Conservation (phyloP, 1,140 invertebrate genomes). For the Pseudachorutes palmiensis region DNA sequence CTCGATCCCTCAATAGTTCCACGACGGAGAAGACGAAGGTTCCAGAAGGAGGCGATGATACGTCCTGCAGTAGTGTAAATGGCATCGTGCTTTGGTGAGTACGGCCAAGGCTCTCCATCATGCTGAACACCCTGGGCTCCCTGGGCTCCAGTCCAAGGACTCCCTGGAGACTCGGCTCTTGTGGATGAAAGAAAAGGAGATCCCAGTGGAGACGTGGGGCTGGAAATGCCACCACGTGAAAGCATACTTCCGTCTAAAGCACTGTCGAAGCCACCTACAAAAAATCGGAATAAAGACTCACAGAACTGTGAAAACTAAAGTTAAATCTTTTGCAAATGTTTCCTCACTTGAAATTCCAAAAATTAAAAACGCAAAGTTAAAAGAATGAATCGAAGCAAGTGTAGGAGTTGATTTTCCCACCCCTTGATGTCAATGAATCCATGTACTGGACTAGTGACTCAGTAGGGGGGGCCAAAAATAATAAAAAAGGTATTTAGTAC, state of each 20-base stretch:
- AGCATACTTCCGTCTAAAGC: too few species aligned
- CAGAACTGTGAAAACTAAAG: too few species aligned
- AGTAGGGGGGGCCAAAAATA: background rate
- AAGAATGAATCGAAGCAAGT: background rate
- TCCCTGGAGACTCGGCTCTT: slow-evolving; percentile 1
- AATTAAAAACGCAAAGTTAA: slow-evolving; percentile 64
- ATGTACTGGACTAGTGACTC: background rate
- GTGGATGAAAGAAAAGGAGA: background rate
- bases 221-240: too few species aligned
- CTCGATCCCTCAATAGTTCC: slow-evolving; percentile 19
- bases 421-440: background rate
- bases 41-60: slow-evolving; percentile 75
- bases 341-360: slow-evolving; percentile 49
- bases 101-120: slow-evolving; percentile 50
- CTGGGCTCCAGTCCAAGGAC: slow-evolving; percentile 29
- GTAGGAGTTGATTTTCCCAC: background rate
- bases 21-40: slow-evolving; percentile 40
- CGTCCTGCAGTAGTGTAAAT: slow-evolving; percentile 82
- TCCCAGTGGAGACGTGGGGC: too few species aligned
- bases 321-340: background rate
- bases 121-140: slow-evolving; percentile 17
- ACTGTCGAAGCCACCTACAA: too few species aligned
- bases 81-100: slow-evolving; percentile 83
- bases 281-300: too few species aligned
- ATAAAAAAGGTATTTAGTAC: background rate